phyloP scores from a whole-genome alignment of 1,140 invertebrate species.

The Venturia canescens region DNA sequence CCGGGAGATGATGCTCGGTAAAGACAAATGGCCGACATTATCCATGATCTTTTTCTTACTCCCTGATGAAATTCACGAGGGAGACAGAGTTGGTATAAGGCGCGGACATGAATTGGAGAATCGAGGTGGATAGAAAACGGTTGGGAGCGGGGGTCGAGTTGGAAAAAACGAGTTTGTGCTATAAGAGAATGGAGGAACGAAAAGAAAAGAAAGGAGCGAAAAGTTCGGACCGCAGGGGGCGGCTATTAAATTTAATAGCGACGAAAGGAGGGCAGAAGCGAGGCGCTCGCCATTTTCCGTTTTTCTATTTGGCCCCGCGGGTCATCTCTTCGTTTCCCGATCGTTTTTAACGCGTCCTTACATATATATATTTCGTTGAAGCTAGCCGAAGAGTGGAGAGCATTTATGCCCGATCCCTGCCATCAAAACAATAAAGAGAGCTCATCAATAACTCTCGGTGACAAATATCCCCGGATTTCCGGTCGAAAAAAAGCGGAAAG shows the following conservation, averaged over 20 bases:
- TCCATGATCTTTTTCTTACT: background rate
- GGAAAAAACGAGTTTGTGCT: background rate
- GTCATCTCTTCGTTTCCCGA: background rate
- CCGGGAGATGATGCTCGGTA: background rate
- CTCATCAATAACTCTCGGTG: constrained; percentile 61
- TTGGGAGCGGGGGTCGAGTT: background rate
- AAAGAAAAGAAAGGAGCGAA: background rate
- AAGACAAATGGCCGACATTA: background rate
- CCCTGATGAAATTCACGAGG: background rate
- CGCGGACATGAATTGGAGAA: background rate
- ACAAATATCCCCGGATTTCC: constrained; percentile 65
- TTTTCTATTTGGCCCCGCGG: constrained; percentile 12
- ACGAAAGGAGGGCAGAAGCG: constrained; percentile 36
- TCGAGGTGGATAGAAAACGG: background rate
- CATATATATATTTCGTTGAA: no score
- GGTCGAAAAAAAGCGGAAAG: constrained; percentile 54
- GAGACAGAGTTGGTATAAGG: background rate
- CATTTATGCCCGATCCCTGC: background rate
- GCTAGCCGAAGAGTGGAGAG: background rate
- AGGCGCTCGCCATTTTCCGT: background rate
- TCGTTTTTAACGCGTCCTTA: no score
- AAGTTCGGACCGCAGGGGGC: constrained; percentile 18
- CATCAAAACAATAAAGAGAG: constrained; percentile 59
- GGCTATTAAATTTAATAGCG: constrained; percentile 64
- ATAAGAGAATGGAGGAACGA: background rate